Base-by-base conservation (phyloP, 2,113 vertebrate species). In the Pituophis catenifer region DNA sequence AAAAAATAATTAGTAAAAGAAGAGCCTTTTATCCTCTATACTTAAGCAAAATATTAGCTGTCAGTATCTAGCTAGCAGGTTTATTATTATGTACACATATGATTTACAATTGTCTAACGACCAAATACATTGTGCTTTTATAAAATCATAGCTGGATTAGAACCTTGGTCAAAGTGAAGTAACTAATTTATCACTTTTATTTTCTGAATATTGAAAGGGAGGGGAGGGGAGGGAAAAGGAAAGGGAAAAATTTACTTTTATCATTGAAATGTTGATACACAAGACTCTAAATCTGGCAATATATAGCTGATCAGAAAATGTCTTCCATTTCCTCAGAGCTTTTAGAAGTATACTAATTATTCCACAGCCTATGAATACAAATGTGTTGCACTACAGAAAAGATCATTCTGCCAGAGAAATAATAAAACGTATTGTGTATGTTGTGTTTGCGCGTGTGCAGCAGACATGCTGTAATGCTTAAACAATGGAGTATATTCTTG, bases 271-370 rank as follows among this genome's bases (percentile, higher is more conserved):
- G 7, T 4, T 81, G 17, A 38, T 38, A 38, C n/a, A 33, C 33
- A 58, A 94, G 94, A 91, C 85, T 55, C 91, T 53, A 62, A 90
- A 93, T 93, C 87, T 92, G 6, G 95, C 62, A 54, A 90, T 59
- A 94, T 1, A 26, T 11, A 90, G 33, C 70, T 87, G 94, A 96
- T 94, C 91, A 81, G 65, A 95, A 93, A 33, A 89, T 0, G 0
- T 95, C 92, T 94, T 59, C 44, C 23, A 90, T 95, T 95, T 94
- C 50, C 75, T 81, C 93, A 92, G 21, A 93, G 86, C 44, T 92
- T 92, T 88, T 90, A 92, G 48, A 96, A 91, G 92, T 96, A 93
- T 90, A 54, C 33, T 90, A 93, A 91, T 89, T 86, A 87, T 91
- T 95, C 89, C 94, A 88, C 93, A 94, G 55, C 9, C 29, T 93